Conservation (phyloP, 1,140 invertebrate genomes). For the Hydropsyche tenuis region DNA sequence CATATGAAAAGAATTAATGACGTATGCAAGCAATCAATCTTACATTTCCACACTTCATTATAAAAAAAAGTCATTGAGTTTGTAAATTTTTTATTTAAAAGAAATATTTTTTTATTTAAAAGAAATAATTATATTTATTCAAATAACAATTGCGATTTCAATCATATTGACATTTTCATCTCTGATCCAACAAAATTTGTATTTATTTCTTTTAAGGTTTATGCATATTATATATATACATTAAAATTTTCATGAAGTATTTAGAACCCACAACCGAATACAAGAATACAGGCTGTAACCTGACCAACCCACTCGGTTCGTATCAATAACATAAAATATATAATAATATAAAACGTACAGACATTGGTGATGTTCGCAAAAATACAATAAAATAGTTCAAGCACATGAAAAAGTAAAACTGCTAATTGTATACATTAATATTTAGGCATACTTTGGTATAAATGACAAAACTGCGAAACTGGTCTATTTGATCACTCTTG, state of each 20-base stretch:
- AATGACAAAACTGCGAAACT: conserved; percentile 5
- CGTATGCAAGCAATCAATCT: too few species aligned
- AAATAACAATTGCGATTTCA: conserved; percentile 31
- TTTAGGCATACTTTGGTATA: conserved; percentile 14
- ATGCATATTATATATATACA: conserved; percentile 6
- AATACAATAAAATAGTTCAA: too few species aligned
- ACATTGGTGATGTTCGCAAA: too few species aligned
- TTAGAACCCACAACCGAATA: conserved; percentile 49
- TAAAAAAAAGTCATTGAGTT: not conserved
- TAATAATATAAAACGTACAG: too few species aligned
- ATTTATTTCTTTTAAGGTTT: conserved; percentile 35
- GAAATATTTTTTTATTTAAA: conserved; percentile 46
- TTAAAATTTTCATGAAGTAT: conserved; percentile 43
- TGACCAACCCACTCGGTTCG: conserved; percentile 43
- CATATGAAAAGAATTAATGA: too few species aligned
- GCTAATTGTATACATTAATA: too few species aligned
- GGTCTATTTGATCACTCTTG: too few species aligned
- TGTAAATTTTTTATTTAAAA: conserved; percentile 46
- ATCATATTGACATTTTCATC: conserved; percentile 32
- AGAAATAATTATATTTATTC: conserved; percentile 42
- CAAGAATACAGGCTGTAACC: conserved; percentile 43
- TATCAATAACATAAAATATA: not conserved
- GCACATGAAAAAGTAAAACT: too few species aligned
- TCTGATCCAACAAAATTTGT: conserved; percentile 33
- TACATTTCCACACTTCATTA: not conserved